A percentile compares a stretch with the other conserved stretches of the same genome.
Conservation (phyloP, 1,140 invertebrate species). For the Drosophila arawakana region DNA sequence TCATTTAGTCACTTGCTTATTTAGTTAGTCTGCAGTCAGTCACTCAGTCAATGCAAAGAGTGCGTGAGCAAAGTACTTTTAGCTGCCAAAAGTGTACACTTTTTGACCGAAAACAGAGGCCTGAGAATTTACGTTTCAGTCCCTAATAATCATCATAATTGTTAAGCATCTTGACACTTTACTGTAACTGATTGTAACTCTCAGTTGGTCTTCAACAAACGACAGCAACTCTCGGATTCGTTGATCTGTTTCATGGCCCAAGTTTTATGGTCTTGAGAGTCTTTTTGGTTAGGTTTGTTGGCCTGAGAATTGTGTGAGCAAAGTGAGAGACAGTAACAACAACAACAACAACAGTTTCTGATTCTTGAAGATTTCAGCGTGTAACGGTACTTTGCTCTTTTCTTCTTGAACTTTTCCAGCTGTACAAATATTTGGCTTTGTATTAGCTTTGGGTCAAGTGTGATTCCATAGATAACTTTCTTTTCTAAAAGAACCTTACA, state of each 20-base stretch:
- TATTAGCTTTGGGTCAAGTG: constrained; percentile 54
- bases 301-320: constrained; percentile 30
- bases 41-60: constrained; percentile 7
- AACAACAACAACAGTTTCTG: constrained; percentile 19
- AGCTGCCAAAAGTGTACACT: constrained; percentile 35
- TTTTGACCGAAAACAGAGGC: constrained; percentile 2
- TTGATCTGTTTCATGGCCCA: constrained; percentile 43
- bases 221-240: constrained; percentile 18
- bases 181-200: constrained; percentile 62
- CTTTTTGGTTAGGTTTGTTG: neutral
- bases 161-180: constrained; percentile 68
- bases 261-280: neutral
- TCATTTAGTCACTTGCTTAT: constrained; percentile 3
- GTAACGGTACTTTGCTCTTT: constrained; percentile 48
- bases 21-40: constrained; percentile 15
- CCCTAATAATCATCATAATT: constrained; percentile 65
- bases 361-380: constrained; percentile 38
- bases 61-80: constrained; percentile 18
- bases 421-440: constrained; percentile 54
- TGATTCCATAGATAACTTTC: constrained; percentile 36
- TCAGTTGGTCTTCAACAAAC: constrained; percentile 27
- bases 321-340: constrained; percentile 5
- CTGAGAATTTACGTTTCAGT: constrained; percentile 31
- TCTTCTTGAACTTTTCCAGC: constrained; percentile 43
- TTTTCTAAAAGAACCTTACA: constrained; percentile 1